Evolutionary conservation across 2,888 invertebrate species (phyloP), one percentile per base, ranked within the genome.

Genomic region (Cabera pusaria): DNA sequence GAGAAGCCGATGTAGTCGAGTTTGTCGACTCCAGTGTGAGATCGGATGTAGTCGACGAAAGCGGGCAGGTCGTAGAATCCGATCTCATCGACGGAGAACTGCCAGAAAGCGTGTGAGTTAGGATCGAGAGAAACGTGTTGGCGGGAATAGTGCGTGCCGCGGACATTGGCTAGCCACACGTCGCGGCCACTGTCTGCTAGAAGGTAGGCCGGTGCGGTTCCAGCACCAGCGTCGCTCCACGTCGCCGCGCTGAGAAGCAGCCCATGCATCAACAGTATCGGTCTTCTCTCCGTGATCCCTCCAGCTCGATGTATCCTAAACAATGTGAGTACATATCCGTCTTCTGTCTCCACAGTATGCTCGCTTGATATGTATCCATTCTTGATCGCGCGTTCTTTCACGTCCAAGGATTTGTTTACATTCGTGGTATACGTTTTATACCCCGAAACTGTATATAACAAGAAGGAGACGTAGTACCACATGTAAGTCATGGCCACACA

Each of bases 21-120:
- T 11, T 70, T 74, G 0, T 53, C 38, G 1, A 49, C 40, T 1
- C 55, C 48, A 0, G 81, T 79, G 1, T 60, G 37, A 1, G 59
- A 38, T 5, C 83, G 34, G 0, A 84, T 66, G 17, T 77, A 75
- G 36, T 85, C 78, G 0, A 84, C 60, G 23, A 66, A 65, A 0
- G 94, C 93, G 1, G 97, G 96, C 1, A 97, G 59, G 69, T 98
- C 97, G 54, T 90, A 91, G 8, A 80, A 64, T 0, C 93, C 95
- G 61, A 96, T 94, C 64, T 96, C 93, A 62, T 96, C 93, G 85
- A 92, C 94, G 36, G 93, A 93, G 51, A 91, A 93, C 19, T 90
- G 61, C 93, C 93, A 93, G 60, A 84, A 93, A 1, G 58, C 19
- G 21, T 90, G 78, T 11, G 38, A 55, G 0, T 56, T 60, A 0